phyloP scores from a whole-genome alignment of 2,113 vertebrate genomes.

The Hydropotes inermis region DNA sequence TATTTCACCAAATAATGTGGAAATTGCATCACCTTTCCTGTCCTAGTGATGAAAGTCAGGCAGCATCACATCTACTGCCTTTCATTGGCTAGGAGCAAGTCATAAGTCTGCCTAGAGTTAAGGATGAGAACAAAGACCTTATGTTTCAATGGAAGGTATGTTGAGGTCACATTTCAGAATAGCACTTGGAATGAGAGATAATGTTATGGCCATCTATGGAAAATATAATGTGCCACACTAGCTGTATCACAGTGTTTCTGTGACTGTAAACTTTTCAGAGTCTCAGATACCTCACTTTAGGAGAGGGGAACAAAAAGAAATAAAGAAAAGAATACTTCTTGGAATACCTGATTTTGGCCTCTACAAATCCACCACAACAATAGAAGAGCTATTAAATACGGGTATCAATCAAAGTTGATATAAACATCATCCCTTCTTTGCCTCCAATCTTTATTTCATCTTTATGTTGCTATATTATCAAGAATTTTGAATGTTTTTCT shows the following conservation, averaged over 20 bases:
- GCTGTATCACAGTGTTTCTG: neutral
- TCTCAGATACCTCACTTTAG: neutral
- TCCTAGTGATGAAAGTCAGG: neutral
- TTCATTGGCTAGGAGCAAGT: neutral
- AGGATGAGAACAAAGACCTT: neutral
- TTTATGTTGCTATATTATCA: neutral
- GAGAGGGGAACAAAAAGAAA: neutral
- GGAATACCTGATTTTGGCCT: neutral
- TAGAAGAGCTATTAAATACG: neutral
- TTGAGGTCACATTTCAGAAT: neutral
- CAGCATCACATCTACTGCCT: neutral
- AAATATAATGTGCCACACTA: neutral
- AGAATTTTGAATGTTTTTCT: neutral
- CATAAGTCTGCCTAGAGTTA: neutral
- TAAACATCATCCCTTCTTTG: neutral
- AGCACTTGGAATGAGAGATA: neutral
- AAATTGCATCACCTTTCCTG: neutral
- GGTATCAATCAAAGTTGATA: neutral
- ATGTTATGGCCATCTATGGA: neutral
- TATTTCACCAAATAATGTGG: neutral
- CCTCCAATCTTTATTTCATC: neutral
- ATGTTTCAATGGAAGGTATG: too few species aligned
- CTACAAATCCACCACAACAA: neutral
- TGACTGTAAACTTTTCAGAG: neutral
- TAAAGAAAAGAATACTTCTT: neutral